Evolutionary conservation across 2,888 invertebrate species (phyloP).

Genomic region (Chloroclysta siterata): DNA sequence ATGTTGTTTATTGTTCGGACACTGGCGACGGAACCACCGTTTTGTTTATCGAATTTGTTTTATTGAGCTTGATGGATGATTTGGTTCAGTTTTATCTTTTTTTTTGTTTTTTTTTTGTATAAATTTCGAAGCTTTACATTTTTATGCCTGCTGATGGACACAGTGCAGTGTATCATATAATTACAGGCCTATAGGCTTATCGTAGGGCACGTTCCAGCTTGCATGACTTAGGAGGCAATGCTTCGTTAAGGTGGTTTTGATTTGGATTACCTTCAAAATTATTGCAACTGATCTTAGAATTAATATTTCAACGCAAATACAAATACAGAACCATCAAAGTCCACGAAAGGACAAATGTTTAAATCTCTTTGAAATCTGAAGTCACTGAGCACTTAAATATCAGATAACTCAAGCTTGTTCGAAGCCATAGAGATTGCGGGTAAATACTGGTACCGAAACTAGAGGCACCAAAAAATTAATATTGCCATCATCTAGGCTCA

Average conservation of each 20-base stretch:
- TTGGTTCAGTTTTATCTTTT: not conserved
- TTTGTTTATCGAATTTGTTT: slow-evolving; percentile 40
- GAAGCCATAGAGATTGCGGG: slow-evolving; percentile 6
- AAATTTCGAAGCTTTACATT: too few species aligned
- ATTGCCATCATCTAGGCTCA: too few species aligned
- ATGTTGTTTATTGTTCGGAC: slow-evolving; percentile 54
- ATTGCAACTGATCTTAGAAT: too few species aligned
- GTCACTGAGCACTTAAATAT: slow-evolving; percentile 15
- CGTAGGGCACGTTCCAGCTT: too few species aligned
- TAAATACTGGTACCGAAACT: not conserved
- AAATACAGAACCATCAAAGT: slow-evolving; percentile 11
- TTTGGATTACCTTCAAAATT: too few species aligned
- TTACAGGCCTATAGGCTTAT: too few species aligned
- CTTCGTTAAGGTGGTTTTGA: too few species aligned
- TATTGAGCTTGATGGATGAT: slow-evolving; percentile 32
- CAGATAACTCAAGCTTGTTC: not conserved
- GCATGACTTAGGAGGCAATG: too few species aligned
- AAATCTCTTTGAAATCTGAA: slow-evolving; percentile 28
- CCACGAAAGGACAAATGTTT: slow-evolving; percentile 10
- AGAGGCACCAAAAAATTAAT: slow-evolving; percentile 4
- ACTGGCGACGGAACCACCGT: slow-evolving; percentile 34
- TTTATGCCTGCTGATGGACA: too few species aligned
- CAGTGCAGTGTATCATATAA: too few species aligned
- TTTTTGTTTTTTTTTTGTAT: too few species aligned
- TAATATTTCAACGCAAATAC: not conserved